A percentile compares a stretch with the other conserved stretches of the same genome.
Conservation (phyloP, 1,140 invertebrate species). For the Drosophila nannoptera region DNA sequence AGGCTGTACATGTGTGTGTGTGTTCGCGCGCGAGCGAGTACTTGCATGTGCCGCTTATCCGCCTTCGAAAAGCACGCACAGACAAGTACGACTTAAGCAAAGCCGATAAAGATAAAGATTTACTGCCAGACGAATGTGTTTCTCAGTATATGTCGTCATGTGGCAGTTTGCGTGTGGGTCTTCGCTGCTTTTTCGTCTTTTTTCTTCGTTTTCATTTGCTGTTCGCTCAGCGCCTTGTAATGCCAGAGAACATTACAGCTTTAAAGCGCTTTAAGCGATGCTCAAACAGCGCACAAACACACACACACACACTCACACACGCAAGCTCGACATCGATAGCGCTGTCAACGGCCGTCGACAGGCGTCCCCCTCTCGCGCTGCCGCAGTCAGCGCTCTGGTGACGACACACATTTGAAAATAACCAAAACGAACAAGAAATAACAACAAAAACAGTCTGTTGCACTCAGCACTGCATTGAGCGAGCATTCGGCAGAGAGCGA, state of each 20-base stretch:
- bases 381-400: slow-evolving; percentile 44
- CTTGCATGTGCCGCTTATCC: slow-evolving; percentile 22
- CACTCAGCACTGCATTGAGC: slow-evolving; percentile 18
- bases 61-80: slow-evolving; percentile 36
- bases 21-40: neutral
- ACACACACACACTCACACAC: neutral
- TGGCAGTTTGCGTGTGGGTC: slow-evolving; percentile 6
- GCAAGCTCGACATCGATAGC: neutral
- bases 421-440: slow-evolving; percentile 27
- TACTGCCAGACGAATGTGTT: slow-evolving; percentile 19
- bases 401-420: slow-evolving; percentile 71
- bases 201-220: slow-evolving; percentile 1
- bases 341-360: slow-evolving; percentile 2
- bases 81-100: slow-evolving; percentile 51
- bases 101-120: slow-evolving; percentile 71
- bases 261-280: slow-evolving; percentile 58
- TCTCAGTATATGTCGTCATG: slow-evolving; percentile 1
- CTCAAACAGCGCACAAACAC: slow-evolving; percentile 4
- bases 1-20: neutral
- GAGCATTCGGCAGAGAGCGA: slow-evolving; percentile 27
- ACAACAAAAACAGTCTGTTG: slow-evolving; percentile 48
- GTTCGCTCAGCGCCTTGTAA: slow-evolving; percentile 41
- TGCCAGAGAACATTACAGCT: slow-evolving; percentile 53
- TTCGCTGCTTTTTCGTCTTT: slow-evolving; percentile 13
- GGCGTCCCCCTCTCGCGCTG: neutral